Evolutionary conservation across 2,888 invertebrate species (phyloP), one percentile per base, ranked within the genome.

Genomic region (Barypeithes pellucidus): DNA sequence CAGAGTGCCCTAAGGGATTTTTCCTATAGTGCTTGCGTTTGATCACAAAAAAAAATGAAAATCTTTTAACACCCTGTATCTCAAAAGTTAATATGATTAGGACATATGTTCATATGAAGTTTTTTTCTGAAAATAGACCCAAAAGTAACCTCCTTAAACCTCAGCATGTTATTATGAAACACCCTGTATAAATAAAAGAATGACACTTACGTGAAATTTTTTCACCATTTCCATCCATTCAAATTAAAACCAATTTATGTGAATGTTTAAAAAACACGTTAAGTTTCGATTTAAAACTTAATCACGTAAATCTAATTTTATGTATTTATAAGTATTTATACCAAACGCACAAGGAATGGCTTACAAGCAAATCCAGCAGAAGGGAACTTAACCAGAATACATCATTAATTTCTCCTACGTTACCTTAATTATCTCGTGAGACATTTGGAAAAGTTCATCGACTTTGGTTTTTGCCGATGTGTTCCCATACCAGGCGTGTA

Each of bases 371-470:
- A 4, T 11, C 29, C 16, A 33, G 16, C 29, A 52, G n/a, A 52
- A 14, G 29, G 54, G 33, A 33, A 33, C 14, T 8, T 8, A 33
- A 54, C 2, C 33, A 57, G 11, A 57, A 57, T 57, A 33, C 8
- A 57, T 57, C 54, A 57, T 57, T 57, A 33, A 18, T 33, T 57
- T 63, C 39, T 71, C 52, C 14, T 29, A 52, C 16, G 20, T 50
- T 61, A 41, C 18, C 47, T 62, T 73, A 67, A 69, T 69, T 69
- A 54, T 52, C 36, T 59, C 18, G 22, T 18, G 29, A 59, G 47
- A 60, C 60, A 73, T 63, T 50, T 57, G 29, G 67, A 9, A 36
- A 68, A 41, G 72, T 73, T 73, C 67, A 73, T 73, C 72, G 72
- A 73, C 72, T 62, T 63, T 20, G 16, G 47, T 60, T 67, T 60